Evolutionary conservation across 2,797 vertebrate species (phyloP), one percentile per base, ranked within the genome.

Genomic region (Cuniculus paca): DNA sequence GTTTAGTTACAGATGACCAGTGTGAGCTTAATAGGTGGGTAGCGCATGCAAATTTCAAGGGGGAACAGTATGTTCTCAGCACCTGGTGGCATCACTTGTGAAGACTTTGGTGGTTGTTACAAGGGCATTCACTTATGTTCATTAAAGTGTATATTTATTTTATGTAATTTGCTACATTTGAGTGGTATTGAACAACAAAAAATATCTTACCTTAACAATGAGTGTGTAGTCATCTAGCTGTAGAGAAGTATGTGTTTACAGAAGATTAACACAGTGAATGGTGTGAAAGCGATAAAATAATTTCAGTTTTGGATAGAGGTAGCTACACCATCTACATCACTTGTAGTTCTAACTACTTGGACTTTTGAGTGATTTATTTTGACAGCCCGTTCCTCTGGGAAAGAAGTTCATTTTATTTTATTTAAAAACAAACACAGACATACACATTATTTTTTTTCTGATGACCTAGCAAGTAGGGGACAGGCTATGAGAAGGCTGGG

Each of bases 331-430:
- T 9, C 45, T 31, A 22, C 31, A 16, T 63, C n/a, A 65, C 19
- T 65, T 84, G 3, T 22, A 26, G 9, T 79, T 85, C 63, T 68
- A 26, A 75, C 16, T 58, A 2, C 31, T 70, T 42, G 17, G 5
- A 63, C 87, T 91, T 91, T 14, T 36, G 39, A 91, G 20, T 36
- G 54, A 82, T 91, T 85, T 80, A 22, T 74, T 58, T 89, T 65
- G 20, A 82, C 39, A 52, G 77, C 4, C 50, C 31, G 11, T 31
- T 81, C 42, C 28, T 56, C 11, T 20, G 50, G 28, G 11, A 13
- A 85, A 77, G 28, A 48, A 36, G 0, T 54, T 58, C 75, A 1
- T 78, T 89, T 36, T 50, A 9, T 9, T 90, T 68, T 17, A 74
- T 34, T n/a, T 65, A 63, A 56, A 56, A 19, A 56, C 54, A 22